Conservation (phyloP, 2,797 vertebrate genomes). For the Taenioides sp. region DNA sequence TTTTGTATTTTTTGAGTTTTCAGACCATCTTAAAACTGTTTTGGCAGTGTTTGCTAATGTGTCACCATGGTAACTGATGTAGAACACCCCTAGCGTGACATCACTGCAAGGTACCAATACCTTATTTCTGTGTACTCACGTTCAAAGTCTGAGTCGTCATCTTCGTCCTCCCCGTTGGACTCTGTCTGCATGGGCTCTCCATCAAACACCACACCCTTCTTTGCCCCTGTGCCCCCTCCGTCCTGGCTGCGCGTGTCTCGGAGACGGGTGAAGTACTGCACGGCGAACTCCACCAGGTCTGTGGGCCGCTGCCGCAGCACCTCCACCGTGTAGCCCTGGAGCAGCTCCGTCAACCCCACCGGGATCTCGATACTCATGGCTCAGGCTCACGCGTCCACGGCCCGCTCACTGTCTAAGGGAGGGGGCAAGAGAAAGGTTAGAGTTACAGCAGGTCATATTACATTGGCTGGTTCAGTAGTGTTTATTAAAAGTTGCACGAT, state of each 20-base stretch:
- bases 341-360: slow-evolving; percentile 92
- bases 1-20: too few species aligned
- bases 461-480: too few species aligned
- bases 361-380: slow-evolving; percentile 97
- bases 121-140: slow-evolving; percentile 71
- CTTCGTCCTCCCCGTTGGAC: slow-evolving; percentile 87
- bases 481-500: too few species aligned
- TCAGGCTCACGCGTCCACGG: slow-evolving; percentile 66
- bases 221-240: slow-evolving; percentile 64
- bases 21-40: too few species aligned
- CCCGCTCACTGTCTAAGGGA: slow-evolving; percentile 37
- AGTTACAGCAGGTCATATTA: too few species aligned
- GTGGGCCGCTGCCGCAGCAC: slow-evolving; percentile 91
- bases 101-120: too few species aligned
- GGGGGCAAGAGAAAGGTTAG: not conserved
- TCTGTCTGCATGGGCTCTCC: slow-evolving; percentile 91
- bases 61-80: too few species aligned
- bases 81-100: too few species aligned
- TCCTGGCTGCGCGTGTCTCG: slow-evolving; percentile 84
- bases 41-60: too few species aligned
- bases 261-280: slow-evolving; percentile 93
- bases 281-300: slow-evolving; percentile 93
- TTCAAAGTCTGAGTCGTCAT: slow-evolving; percentile 90
- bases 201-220: slow-evolving; percentile 87
- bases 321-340: slow-evolving; percentile 97